A percentile compares a stretch with the other conserved stretches of the same genome.
Evolutionary conservation across 2,888 invertebrate species (phyloP).

Genomic region (Ariolimax columbianus): DNA sequence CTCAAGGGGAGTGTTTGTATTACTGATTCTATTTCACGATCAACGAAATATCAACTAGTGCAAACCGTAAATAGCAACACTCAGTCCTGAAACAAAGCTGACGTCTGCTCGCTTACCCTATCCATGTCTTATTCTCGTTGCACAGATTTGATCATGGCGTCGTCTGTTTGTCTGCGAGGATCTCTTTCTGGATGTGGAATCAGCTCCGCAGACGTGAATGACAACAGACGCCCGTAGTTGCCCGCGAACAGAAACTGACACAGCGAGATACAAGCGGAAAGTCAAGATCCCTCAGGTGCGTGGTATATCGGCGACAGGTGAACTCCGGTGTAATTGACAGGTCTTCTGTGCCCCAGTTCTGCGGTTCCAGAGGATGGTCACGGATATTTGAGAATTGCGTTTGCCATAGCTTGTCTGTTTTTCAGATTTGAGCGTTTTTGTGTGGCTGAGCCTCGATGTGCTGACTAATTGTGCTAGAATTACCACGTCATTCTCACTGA

Average conservation of each 20-base stretch:
- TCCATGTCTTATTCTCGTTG: neutral
- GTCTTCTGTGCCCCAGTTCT: slow-evolving; percentile 20
- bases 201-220: neutral
- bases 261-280: neutral
- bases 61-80: too few relatives aligned
- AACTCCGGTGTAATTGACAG: slow-evolving; percentile 33
- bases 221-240: neutral
- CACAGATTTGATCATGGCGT: neutral
- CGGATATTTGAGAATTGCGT: slow-evolving; percentile 37
- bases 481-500: neutral
- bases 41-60: too few relatives aligned
- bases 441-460: neutral
- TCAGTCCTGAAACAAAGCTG: neutral
- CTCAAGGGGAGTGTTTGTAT: too few relatives aligned
- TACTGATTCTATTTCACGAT: too few relatives aligned
- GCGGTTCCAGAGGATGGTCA: slow-evolving; percentile 36
- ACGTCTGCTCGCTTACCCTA: neutral
- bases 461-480: slow-evolving; percentile 21
- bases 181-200: neutral
- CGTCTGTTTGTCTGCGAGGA: neutral
- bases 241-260: slow-evolving; percentile 12
- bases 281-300: slow-evolving; percentile 42
- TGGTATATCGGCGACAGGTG: slow-evolving; percentile 44
- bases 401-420: slow-evolving; percentile 33
- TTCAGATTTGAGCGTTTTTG: neutral